phyloP scores from a whole-genome alignment of 1,140 invertebrate species.

The Thaumatotibia leucotreta region DNA sequence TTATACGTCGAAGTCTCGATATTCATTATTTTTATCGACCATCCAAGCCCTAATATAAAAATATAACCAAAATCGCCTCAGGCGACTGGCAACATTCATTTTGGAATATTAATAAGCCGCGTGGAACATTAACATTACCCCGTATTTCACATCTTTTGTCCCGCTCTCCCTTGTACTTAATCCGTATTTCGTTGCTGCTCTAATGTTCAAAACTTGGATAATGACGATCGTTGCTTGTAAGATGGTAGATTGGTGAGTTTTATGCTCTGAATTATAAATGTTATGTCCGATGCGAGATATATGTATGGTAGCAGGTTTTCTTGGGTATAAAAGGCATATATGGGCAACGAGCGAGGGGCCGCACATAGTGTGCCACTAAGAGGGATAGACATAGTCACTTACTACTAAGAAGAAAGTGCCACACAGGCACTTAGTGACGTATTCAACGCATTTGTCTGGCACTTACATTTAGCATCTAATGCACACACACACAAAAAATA shows the following conservation, averaged over 20 bases:
- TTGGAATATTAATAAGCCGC: conserved; percentile 20
- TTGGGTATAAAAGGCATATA: neutral
- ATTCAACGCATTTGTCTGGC: no score
- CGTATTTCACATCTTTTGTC: conserved; percentile 13
- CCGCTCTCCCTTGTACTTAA: neutral
- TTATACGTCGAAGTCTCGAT: neutral
- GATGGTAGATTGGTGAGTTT: conserved; percentile 15
- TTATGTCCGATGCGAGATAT: neutral
- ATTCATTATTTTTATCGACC: conserved; percentile 8
- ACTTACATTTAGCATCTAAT: no score
- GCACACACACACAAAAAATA: no score
- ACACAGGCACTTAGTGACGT: no score
- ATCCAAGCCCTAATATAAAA: neutral
- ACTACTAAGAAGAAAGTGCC: no score
- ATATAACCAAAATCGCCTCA: conserved; percentile 3
- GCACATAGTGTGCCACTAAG: no score
- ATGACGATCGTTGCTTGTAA: neutral
- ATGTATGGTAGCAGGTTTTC: conserved; percentile 7
- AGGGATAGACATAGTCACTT: no score
- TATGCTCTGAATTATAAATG: conserved; percentile 1
- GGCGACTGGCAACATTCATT: conserved; percentile 22
- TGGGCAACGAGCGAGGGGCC: no score
- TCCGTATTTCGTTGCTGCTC: neutral
- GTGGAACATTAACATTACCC: conserved; percentile 19
- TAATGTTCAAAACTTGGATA: conserved; percentile 15